Base-by-base conservation (phyloP, 2,888 invertebrate genomes). In the Tiliacea citrago region DNA sequence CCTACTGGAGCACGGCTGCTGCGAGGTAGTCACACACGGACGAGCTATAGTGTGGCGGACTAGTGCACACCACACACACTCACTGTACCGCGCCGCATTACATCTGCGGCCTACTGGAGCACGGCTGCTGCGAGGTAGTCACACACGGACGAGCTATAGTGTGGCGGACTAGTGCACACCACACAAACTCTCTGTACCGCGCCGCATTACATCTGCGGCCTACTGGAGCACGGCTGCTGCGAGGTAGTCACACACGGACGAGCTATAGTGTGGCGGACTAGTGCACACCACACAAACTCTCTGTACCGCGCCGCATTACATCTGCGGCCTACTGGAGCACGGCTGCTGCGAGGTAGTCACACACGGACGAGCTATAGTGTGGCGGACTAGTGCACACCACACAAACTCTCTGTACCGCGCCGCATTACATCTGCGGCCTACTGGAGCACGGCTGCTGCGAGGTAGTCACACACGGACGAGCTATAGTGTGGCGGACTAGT, bases 161-260 rank as follows among this genome's bases (percentile, higher is more conserved):
- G 67, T 5, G 18, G 2, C n/a, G 39, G 9, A 18, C 21, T 29
- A 13, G 29, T 1, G 24, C 18, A n/a, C 42, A 9, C 9, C n/a
- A 24, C 55, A 0, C 47, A 12, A n/a, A n/a, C n/a, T n/a, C n/a
- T n/a, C 39, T 49, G 35, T 16, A 47, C 35, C 42, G 53, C 53
- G 74, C 45, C 45, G 42, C 73, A 47, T 21, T 61, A 35, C 24
- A 42, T 55, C 81, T 29, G 42, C 45, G 18, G 13, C 2, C 12
- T 18, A 0, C 47, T 12, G 42, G 9, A 35, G 21, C 21, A 3
- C 16, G 21, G 63, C 42, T 5, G 10, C 7, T 13, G 42, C 10
- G 13, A 9, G 45, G 18, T n/a, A n/a, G 35, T 9, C 49, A 9
- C 29, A 9, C 35, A 7, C 16, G 35, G n/a, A 18, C 61, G 21